phyloP scores from a whole-genome alignment of 2,888 invertebrate species.

The Smittia aterrima region DNA sequence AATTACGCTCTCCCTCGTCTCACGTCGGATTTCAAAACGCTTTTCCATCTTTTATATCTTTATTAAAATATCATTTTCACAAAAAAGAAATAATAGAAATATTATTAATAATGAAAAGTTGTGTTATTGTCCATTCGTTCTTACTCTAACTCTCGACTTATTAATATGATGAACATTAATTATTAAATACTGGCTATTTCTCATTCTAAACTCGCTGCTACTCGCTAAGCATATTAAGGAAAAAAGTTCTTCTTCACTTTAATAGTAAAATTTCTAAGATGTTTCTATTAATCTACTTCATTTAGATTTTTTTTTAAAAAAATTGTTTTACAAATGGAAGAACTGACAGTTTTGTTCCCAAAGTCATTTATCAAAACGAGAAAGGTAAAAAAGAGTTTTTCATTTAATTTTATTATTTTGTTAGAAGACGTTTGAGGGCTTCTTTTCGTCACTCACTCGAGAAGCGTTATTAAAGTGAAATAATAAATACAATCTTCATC shows the following conservation, averaged over 20 bases:
- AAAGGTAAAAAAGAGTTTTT: background rate
- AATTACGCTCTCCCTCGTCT: background rate
- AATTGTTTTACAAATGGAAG: slow-evolving; percentile 38
- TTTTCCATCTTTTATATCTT: slow-evolving; percentile 30
- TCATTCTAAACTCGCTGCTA: slow-evolving; percentile 21
- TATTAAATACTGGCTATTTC: slow-evolving; percentile 38
- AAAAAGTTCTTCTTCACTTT: slow-evolving; percentile 26
- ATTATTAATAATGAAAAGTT: background rate
- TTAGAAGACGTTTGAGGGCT: background rate
- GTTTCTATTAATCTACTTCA: slow-evolving; percentile 9
- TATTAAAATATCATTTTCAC: slow-evolving; percentile 39
- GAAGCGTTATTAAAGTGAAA: slow-evolving; percentile 13
- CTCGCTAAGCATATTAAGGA: slow-evolving; percentile 20
- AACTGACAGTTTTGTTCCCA: slow-evolving; percentile 33
- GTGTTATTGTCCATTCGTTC: slow-evolving; percentile 27
- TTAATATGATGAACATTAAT: slow-evolving; percentile 30
- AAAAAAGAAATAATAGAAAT: slow-evolving; percentile 15
- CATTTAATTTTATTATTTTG: too few species aligned
- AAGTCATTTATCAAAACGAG: slow-evolving; percentile 31
- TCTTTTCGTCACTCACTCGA: slow-evolving; percentile 31
- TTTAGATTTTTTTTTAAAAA: background rate
- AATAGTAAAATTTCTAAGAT: background rate
- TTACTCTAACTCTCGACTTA: background rate
- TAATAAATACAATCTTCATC: slow-evolving; percentile 29
- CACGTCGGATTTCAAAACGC: slow-evolving; percentile 1